Evolutionary conservation across 1,140 invertebrate species (phyloP), one percentile per base, ranked within the genome.

Genomic region (Drosophila varians): DNA sequence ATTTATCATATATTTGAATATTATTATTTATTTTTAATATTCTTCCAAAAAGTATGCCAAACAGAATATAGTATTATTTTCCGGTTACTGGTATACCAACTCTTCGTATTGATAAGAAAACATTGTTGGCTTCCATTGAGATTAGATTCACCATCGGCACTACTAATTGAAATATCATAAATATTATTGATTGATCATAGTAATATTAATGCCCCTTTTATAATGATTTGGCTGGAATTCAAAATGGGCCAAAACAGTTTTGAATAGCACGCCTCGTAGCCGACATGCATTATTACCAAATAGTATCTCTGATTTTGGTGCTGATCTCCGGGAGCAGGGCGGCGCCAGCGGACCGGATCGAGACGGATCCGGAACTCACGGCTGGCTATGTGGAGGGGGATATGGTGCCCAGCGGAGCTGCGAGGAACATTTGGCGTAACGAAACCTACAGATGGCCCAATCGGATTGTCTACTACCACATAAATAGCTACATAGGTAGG

Each of bases 401-500:
- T 18, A 90, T 90, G 62, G 26, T 86, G n/a, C 40, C 77, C 3
- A 48, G 45, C 28, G 60, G 21, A 21, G 9, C 2, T 0, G 38
- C 5, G 11, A 61, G 74, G n/a, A 95, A 95, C 73, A 94, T 94
- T 3, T 74, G 94, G 1, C 80, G 92, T n/a, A 92, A 94, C 53
- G 92, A 92, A 6, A 92, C 91, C 1, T 92, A 92, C 46, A 91
- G 93, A 14, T 95, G 95, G 94, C 93, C 93, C 0, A 91, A 93
- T 52, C 93, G 93, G 31, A 92, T 94, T 56, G 92, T 95, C 1
- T 92, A 94, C 16, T 94, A 94, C 69, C 91, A 92, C 14, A 94
- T 95, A 19, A 91, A 93, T 21, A 62, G 38, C 2, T 52, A 74
- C 8, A 87, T 86, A 28, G 82, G 82, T 77, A 34, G 45, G 49